These are phyloP conservation scores for Parus major DNA, from an alignment of 2,113 vertebrate species.

Conservation along the genomic window DNA sequence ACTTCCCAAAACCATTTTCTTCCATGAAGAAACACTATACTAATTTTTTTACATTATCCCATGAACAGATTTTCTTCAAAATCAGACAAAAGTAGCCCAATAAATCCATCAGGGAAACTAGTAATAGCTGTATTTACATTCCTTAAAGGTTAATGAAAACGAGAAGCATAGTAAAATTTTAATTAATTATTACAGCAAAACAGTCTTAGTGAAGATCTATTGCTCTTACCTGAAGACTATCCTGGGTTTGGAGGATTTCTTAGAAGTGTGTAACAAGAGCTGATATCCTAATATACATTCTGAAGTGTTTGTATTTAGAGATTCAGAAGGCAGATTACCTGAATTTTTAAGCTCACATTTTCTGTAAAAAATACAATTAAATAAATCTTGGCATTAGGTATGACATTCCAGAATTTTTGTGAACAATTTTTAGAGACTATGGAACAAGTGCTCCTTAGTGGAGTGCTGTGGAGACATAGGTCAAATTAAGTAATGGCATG, in stretches of 20 bases:
- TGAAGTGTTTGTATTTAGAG: background rate
- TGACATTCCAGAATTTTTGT: background rate
- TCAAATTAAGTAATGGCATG: background rate
- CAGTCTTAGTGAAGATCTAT: background rate
- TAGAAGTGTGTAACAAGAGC: background rate
- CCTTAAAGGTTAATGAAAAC: background rate
- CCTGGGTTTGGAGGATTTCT: background rate
- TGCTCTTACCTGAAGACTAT: background rate
- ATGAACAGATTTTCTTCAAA: background rate
- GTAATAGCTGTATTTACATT: background rate
- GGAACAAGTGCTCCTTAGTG: background rate
- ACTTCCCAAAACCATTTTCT: background rate
- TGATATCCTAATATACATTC: background rate
- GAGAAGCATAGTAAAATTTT: background rate
- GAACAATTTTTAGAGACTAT: background rate
- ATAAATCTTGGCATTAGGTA: background rate
- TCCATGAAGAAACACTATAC: background rate
- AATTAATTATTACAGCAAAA: background rate
- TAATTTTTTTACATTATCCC: background rate
- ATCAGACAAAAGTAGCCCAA: background rate
- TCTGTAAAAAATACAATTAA: background rate
- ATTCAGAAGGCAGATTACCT: background rate
- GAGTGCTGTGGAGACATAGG: background rate
- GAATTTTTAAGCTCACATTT: background rate
- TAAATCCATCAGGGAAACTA: background rate